Evolutionary conservation across 2,888 invertebrate genomes (phyloP), one percentile per base, ranked within the genome.

Genomic region (Colletes collaris): DNA sequence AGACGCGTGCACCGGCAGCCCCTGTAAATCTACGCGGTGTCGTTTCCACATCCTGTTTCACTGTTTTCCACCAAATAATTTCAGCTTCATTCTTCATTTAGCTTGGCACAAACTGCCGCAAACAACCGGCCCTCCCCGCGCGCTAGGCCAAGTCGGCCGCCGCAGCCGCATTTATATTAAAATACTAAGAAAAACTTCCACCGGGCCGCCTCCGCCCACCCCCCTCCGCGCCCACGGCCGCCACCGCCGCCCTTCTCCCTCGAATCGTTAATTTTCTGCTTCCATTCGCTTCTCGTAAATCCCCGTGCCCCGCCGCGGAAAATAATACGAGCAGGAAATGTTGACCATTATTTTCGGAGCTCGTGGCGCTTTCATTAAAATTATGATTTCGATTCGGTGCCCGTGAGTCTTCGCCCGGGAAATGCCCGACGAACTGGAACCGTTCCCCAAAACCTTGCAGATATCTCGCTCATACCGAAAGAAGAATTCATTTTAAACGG

Each of bases 51-150:
- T 92, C 92, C 92, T 93, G 92, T 93, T 93, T 93, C 91, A 91
- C 91, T 92, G 92, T 92, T 93, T 93, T 92, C 91, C 90, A 91
- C 90, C 91, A 93, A 93, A 93, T 93, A 93, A 93, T 93, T 92
- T 92, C 91, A 91, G 93, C 92, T 93, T 92, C 92, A 93, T 93
- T 93, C 92, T 93, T 93, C 93, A 93, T 93, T 93, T 92, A 92
- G 90, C 91, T 91, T 92, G 92, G 93, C 92, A 93, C 92, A 91
- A 93, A 92, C 93, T 93, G 92, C 93, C 93, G 92, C 92, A 92
- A 93, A 92, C 93, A 92, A 93, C 89, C 91, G 89, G 72, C 85
- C 84, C 84, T 86, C 84, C 86, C 81, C 82, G 85, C 82, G 85
- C 82, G 84, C 76, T 76, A 81, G 79, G 82, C 86, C 86, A 87